Base-by-base conservation (phyloP, 2,797 vertebrate genomes). In the Anisognathus igniventris region DNA sequence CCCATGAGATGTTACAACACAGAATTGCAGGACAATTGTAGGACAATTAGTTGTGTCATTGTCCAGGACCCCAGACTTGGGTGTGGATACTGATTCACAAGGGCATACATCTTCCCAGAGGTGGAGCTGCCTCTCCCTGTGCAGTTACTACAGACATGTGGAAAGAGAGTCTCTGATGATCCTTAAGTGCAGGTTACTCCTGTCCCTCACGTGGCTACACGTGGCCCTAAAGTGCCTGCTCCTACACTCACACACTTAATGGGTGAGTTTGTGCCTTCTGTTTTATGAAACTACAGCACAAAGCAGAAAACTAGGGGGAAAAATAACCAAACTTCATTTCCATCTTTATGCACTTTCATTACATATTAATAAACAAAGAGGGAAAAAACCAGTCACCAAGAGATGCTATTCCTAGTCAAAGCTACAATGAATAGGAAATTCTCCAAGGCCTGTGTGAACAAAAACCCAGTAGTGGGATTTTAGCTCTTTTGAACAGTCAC, bases 11-110 rank as follows among this genome's bases (percentile, higher is more conserved):
- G 2, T 88, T 91, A 72, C 2, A 0, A 86, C 87, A 93, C 57
- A 35, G 33, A 78, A 72, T 40, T 40, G 40, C 40, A 40, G 40
- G 15, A 40, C 40, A 40, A 40, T 40, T 56, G 47, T 6, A 62
- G 44, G 72, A 45, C 81, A 92, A 90, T 82, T 60, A 93, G 75
- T 72, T 65, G 62, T 27, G 24, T 92, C 78, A 48, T 13, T 92
- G 62, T 66, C 82, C 75, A 73, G 58, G 62, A 83, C 45, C 73
- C 72, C 76, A 88, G 65, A 65, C 50, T 17, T 81, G 89, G 93
- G 91, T 47, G 94, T 92, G 86, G 78, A 50, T 3, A 56, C 68
- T 91, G 81, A 90, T 70, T 94, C 78, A 96, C 57, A 54, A 65
- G 57, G 80, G 56, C 75, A 77, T 10, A 12, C 65, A 67, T 73